phyloP scores from a whole-genome alignment of 2,888 invertebrate species.

The Caenorhabditis sp. region DNA sequence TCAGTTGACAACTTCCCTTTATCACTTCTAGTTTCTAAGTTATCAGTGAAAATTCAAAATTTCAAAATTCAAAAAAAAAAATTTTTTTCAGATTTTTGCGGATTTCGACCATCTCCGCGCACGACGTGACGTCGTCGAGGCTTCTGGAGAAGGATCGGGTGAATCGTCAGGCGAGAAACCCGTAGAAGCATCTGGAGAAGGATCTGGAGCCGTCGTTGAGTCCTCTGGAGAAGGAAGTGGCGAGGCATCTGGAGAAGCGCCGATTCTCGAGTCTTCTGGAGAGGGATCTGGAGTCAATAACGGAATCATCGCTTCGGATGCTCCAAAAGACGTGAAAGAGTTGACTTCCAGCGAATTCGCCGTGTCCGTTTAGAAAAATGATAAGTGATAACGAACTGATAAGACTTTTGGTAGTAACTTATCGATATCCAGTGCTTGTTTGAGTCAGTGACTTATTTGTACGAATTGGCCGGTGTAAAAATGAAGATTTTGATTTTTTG shows the following conservation, averaged over 20 bases:
- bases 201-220: slow-evolving; percentile 37
- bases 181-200: slow-evolving; percentile 45
- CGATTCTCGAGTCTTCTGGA: slow-evolving; percentile 45
- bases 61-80: background rate
- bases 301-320: slow-evolving; percentile 31
- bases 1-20: background rate
- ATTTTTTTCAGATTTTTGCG: slow-evolving; percentile 42
- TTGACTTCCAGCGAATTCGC: slow-evolving; percentile 56
- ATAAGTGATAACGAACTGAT: background rate
- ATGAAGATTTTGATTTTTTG: slow-evolving; percentile 24
- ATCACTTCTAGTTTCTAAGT: background rate
- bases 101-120: slow-evolving; percentile 49
- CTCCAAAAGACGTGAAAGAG: slow-evolving; percentile 49
- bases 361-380: slow-evolving; percentile 41
- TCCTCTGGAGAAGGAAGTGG: slow-evolving; percentile 55
- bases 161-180: slow-evolving; percentile 12
- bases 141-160: slow-evolving; percentile 10
- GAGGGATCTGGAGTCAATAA: slow-evolving; percentile 41
- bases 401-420: slow-evolving; percentile 35
- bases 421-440: slow-evolving; percentile 42
- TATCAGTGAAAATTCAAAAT: background rate
- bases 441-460: slow-evolving; percentile 42
- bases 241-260: slow-evolving; percentile 34
- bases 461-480: slow-evolving; percentile 17
- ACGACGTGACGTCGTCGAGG: slow-evolving; percentile 39